Conservation (phyloP, 2,888 invertebrate species). For the Oxyscelio sp. region DNA sequence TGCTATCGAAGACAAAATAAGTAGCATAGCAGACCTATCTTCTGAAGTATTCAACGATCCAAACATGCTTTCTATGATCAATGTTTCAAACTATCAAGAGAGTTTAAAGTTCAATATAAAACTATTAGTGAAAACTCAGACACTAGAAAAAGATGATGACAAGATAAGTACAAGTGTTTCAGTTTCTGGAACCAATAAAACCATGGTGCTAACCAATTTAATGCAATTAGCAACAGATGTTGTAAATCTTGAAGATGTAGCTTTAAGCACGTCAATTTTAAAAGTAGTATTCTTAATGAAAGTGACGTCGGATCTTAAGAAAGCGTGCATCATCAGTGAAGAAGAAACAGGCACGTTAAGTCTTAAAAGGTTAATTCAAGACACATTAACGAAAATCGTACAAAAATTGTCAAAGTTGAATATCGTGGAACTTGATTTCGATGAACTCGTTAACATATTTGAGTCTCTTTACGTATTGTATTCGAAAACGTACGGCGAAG, state of each 20-base stretch:
- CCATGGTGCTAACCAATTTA: conserved; percentile 71
- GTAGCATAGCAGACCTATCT: conserved; percentile 33
- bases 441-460: conserved; percentile 56
- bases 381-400: conserved; percentile 72
- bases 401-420: conserved; percentile 72
- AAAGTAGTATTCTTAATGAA: conserved; percentile 80
- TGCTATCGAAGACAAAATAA: conserved; percentile 30
- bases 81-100: conserved; percentile 80
- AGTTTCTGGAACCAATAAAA: conserved; percentile 14
- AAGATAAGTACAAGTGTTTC: background rate
- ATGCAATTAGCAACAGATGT: conserved; percentile 40
- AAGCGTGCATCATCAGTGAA: conserved; percentile 77
- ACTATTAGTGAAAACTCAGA: conserved; percentile 62
- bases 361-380: conserved; percentile 70
- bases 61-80: conserved; percentile 58
- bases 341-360: conserved; percentile 61
- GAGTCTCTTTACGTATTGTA: conserved; percentile 64
- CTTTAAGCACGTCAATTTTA: conserved; percentile 73
- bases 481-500: conserved; percentile 43
- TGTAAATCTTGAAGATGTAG: conserved; percentile 28
- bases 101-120: conserved; percentile 76
- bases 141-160: background rate
- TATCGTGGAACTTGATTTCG: conserved; percentile 67
- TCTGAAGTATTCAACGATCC: conserved; percentile 63
- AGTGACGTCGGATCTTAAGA: conserved; percentile 80